Conservation (phyloP, 2,113 vertebrate species). For the Columbina picui region DNA sequence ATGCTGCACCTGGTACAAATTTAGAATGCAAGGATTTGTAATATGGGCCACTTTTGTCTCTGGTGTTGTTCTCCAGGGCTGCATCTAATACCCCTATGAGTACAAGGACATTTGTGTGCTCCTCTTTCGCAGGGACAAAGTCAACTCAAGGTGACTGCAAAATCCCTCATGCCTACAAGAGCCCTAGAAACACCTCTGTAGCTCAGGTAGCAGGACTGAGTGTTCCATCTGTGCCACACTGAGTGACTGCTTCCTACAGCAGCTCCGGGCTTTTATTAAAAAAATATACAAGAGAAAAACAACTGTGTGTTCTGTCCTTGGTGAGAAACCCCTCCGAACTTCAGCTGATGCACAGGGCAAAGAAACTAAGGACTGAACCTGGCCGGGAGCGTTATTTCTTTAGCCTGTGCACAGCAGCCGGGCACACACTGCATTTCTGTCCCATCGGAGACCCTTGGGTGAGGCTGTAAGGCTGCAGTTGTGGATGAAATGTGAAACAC, state of each 20-base stretch:
- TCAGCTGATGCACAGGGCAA: neutral
- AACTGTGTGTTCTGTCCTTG: neutral
- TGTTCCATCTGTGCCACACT: neutral
- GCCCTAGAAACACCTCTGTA: neutral
- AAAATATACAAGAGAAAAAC: neutral
- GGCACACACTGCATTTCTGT: neutral
- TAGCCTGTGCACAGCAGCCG: neutral
- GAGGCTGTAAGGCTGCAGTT: neutral
- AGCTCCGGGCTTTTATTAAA: neutral
- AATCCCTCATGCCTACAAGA: neutral
- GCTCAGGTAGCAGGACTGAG: neutral
- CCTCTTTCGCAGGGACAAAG: neutral
- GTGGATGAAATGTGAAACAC: neutral
- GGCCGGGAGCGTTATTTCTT: neutral
- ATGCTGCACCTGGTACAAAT: neutral
- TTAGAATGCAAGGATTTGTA: neutral
- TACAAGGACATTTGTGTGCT: neutral
- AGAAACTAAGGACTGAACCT: neutral
- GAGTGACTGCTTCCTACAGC: neutral
- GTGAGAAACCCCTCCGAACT: neutral
- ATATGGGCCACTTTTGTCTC: neutral
- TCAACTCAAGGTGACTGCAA: neutral
- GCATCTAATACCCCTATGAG: neutral
- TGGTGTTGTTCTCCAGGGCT: neutral
- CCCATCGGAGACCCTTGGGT: neutral